A percentile compares a stretch with the other conserved stretches of the same genome.
phyloP scores from a whole-genome alignment of 2,888 invertebrate genomes.

The Thumatha senex region DNA sequence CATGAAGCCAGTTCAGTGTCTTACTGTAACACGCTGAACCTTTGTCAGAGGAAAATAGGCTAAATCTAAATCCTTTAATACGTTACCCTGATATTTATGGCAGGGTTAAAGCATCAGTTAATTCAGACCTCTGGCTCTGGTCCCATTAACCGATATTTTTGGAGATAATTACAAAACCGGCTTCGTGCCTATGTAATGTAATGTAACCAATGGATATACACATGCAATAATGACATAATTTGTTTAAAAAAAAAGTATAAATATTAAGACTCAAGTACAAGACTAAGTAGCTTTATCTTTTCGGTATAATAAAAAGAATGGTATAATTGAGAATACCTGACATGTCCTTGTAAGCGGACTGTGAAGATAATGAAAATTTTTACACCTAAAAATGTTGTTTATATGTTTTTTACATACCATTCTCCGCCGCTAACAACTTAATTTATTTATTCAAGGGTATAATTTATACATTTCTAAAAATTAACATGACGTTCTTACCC shows the following conservation, averaged over 20 bases:
- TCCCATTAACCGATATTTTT: constrained; percentile 45
- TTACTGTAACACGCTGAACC: constrained; percentile 63
- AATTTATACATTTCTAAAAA: no score
- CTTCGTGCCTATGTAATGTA: constrained; percentile 27
- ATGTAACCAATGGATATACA: constrained; percentile 10
- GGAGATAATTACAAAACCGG: constrained; percentile 33
- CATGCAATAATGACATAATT: constrained; percentile 20
- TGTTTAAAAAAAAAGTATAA: constrained; percentile 29
- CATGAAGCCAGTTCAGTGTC: constrained; percentile 49
- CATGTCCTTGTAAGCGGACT: constrained; percentile 55
- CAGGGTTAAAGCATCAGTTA: constrained; percentile 72
- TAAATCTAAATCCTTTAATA: constrained; percentile 77
- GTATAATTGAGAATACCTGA: constrained; percentile 43
- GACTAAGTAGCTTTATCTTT: constrained; percentile 28
- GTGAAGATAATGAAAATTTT: constrained; percentile 68
- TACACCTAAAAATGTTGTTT: no score
- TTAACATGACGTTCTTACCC: no score
- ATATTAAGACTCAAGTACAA: constrained; percentile 19
- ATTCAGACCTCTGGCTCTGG: constrained; percentile 44
- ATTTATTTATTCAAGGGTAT: no score
- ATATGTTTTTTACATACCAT: no score
- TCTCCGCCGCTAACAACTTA: no score
- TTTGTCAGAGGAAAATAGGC: constrained; percentile 72
- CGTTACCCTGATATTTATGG: constrained; percentile 78
- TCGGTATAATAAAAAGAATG: constrained; percentile 72